phyloP scores from a whole-genome alignment of 2,888 invertebrate species.

The Drosophila differens region DNA sequence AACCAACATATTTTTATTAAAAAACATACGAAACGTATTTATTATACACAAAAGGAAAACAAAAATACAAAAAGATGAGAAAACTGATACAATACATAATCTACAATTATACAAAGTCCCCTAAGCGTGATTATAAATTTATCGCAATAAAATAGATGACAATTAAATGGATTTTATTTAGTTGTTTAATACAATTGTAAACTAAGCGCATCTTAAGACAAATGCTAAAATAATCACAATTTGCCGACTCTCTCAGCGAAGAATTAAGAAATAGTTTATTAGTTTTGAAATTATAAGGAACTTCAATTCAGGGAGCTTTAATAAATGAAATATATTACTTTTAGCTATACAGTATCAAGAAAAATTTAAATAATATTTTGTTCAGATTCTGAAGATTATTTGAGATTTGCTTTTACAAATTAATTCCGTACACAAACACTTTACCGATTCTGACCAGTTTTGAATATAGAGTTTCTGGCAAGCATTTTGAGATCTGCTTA shows the following conservation, averaged over 20 bases:
- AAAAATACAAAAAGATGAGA: background rate
- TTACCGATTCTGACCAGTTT: background rate
- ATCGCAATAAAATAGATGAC: constrained; percentile 54
- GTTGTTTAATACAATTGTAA: background rate
- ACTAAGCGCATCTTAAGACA: background rate
- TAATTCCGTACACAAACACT: background rate
- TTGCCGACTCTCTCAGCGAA: background rate
- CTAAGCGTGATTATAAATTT: constrained; percentile 56
- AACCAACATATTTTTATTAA: constrained; percentile 46
- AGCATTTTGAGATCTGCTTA: background rate
- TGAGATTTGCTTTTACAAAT: background rate
- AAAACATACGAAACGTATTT: constrained; percentile 73
- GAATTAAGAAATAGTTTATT: background rate
- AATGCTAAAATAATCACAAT: background rate
- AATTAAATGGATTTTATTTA: constrained; percentile 18
- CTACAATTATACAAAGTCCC: constrained; percentile 46
- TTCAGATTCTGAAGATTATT: background rate
- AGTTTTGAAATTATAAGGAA: background rate
- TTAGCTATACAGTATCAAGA: background rate
- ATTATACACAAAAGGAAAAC: constrained; percentile 47
- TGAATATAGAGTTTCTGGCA: background rate
- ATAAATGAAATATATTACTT: background rate
- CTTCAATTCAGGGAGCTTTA: background rate
- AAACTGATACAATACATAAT: constrained; percentile 45
- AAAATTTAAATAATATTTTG: background rate